Percentiles rank a stretch among this genome's conserved stretches.
phyloP scores from a whole-genome alignment of 2,888 invertebrate genomes.

The Parasteatoda lunata region DNA sequence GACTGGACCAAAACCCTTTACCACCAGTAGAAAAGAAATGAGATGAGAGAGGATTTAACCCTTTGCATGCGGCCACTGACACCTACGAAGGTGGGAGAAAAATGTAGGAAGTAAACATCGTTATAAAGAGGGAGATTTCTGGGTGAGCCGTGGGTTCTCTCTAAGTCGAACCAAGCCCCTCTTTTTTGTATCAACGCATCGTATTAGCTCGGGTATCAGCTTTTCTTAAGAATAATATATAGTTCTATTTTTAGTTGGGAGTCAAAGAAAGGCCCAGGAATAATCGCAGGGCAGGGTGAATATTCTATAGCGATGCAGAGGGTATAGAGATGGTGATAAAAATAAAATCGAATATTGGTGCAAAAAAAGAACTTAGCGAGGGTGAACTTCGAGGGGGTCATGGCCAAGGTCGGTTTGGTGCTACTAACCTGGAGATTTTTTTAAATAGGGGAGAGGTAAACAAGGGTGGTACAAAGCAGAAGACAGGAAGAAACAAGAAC shows the following conservation, averaged over 20 bases:
- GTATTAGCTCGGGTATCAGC: constrained; percentile 65
- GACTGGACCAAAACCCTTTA: constrained; percentile 49
- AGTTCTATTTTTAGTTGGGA: constrained; percentile 58
- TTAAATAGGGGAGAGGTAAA: constrained; percentile 48
- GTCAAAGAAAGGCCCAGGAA: constrained; percentile 8
- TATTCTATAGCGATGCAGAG: constrained; percentile 13
- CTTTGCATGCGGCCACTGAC: constrained; percentile 51
- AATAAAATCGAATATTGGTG: constrained; percentile 22
- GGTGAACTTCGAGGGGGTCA: constrained; percentile 48
- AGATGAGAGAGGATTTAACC: constrained; percentile 45
- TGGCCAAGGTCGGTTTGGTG: constrained; percentile 65
- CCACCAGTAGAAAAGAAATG: constrained; percentile 30
- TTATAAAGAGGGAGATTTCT: constrained; percentile 32
- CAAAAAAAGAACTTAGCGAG: constrained; percentile 8
- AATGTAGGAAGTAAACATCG: constrained; percentile 67
- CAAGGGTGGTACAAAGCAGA: constrained; percentile 53
- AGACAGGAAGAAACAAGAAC: constrained; percentile 61
- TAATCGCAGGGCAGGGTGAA: constrained; percentile 28
- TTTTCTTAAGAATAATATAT: constrained; percentile 63
- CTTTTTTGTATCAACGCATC: constrained; percentile 41
- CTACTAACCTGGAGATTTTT: constrained; percentile 63
- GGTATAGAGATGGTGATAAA: constrained; percentile 1
- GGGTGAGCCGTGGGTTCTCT: constrained; percentile 23
- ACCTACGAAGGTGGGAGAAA: constrained; percentile 13
- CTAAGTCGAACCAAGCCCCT: constrained; percentile 50